Conservation (phyloP, 2,888 invertebrate genomes). For the Mayetiola destructor region DNA sequence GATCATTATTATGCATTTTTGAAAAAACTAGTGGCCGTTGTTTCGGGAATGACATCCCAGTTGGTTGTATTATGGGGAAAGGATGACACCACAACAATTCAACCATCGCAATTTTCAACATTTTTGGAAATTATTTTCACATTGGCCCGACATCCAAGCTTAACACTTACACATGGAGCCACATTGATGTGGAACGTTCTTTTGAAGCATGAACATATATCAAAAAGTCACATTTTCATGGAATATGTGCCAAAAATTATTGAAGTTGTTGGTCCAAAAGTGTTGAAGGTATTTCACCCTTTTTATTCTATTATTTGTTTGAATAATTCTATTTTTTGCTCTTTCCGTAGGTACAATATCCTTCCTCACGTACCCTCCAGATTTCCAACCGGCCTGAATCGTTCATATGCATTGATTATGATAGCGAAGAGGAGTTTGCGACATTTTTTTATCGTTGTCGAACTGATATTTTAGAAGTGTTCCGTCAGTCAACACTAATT, state of each 20-base stretch:
- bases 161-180: conserved; percentile 63
- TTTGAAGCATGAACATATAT: conserved; percentile 67
- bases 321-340: neutral
- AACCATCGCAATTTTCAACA: conserved; percentile 55
- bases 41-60: conserved; percentile 68
- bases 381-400: conserved; percentile 41
- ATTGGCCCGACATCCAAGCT: conserved; percentile 67
- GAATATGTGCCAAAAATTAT: conserved; percentile 67
- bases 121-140: conserved; percentile 66
- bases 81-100: conserved; percentile 42
- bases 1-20: conserved; percentile 59
- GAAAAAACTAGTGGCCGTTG: conserved; percentile 66
- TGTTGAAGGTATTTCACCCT: conserved; percentile 41
- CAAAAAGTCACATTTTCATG: conserved; percentile 52
- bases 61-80: conserved; percentile 67
- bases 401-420: conserved; percentile 72
- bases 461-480: conserved; percentile 66
- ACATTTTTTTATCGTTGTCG: conserved; percentile 70
- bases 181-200: conserved; percentile 68
- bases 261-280: conserved; percentile 61
- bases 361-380: conserved; percentile 37
- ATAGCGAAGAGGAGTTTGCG: conserved; percentile 80
- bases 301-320: neutral
- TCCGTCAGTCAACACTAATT: conserved; percentile 64
- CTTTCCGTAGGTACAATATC: conserved; percentile 42